Percentiles rank a stretch among this genome's conserved stretches.
These are phyloP conservation scores for Pseudomyrmex gracilis DNA, from an alignment of 1,140 invertebrate species.

Conservation along the genomic window DNA sequence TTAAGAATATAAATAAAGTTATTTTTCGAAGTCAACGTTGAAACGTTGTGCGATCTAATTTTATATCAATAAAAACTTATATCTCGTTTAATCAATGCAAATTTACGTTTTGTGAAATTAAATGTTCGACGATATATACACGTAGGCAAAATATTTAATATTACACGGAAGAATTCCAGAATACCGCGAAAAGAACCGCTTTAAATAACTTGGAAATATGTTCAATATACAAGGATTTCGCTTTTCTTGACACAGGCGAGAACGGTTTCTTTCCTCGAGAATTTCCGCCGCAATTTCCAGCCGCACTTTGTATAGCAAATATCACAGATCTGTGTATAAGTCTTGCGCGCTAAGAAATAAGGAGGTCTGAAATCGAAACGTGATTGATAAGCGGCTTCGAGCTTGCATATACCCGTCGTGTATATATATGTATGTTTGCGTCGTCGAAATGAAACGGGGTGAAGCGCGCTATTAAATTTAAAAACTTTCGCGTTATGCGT, in stretches of 20 bases:
- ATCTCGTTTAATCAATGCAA: too few relatives aligned
- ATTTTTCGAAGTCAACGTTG: background rate
- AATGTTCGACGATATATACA: too few relatives aligned
- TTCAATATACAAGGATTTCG: background rate
- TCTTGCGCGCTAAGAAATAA: background rate
- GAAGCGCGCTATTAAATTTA: slow-evolving; percentile 32
- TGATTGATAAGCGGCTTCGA: background rate
- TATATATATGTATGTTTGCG: background rate
- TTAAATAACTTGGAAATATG: background rate
- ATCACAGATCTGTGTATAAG: slow-evolving; percentile 7
- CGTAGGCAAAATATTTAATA: too few relatives aligned
- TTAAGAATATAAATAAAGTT: background rate
- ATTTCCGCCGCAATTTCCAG: background rate
- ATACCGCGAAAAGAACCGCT: background rate
- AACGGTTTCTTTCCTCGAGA: background rate
- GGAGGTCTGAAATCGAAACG: background rate
- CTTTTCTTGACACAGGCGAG: background rate
- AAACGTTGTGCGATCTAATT: too few relatives aligned
- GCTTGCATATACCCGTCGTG: background rate
- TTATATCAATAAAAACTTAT: too few relatives aligned
- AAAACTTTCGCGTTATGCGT: slow-evolving; percentile 42
- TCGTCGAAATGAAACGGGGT: slow-evolving; percentile 2
- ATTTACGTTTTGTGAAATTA: too few relatives aligned
- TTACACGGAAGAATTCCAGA: background rate
- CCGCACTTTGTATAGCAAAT: background rate